Conservation (phyloP, 2,113 vertebrate genomes). For the Eulacestoma nigropectus region DNA sequence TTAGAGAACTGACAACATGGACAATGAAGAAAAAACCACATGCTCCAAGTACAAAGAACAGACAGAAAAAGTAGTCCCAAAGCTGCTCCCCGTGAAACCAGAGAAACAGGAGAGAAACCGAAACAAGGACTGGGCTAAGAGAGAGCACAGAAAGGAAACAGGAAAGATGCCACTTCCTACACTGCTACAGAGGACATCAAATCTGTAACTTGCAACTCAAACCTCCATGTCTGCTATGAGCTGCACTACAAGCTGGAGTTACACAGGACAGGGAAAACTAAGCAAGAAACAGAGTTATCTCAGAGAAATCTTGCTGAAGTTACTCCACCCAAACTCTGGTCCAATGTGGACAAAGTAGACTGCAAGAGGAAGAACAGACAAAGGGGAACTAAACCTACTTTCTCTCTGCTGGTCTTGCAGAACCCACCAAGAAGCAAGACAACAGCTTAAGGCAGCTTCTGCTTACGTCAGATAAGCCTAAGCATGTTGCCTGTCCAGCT, state of each 20-base stretch:
- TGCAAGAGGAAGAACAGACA: background rate
- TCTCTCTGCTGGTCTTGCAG: background rate
- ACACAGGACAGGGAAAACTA: accelerated
- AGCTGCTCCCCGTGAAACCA: background rate
- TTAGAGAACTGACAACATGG: background rate
- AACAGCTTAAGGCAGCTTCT: background rate
- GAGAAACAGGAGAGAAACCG: background rate
- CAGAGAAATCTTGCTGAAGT: background rate
- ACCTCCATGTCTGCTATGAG: background rate
- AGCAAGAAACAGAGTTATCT: background rate
- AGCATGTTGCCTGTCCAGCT: background rate
- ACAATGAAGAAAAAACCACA: background rate
- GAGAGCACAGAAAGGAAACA: background rate
- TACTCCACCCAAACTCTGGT: background rate
- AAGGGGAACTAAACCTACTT: background rate
- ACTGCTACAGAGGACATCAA: background rate
- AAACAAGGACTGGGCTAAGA: background rate
- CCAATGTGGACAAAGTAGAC: background rate
- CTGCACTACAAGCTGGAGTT: background rate
- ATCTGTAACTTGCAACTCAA: background rate
- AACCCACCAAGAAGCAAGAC: background rate
- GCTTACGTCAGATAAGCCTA: background rate
- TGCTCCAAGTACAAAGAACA: background rate
- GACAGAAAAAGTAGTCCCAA: background rate
- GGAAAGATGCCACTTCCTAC: background rate